These are phyloP conservation scores for Brotula barbata DNA, from an alignment of 2,797 vertebrate genomes.

Conservation along the genomic window DNA sequence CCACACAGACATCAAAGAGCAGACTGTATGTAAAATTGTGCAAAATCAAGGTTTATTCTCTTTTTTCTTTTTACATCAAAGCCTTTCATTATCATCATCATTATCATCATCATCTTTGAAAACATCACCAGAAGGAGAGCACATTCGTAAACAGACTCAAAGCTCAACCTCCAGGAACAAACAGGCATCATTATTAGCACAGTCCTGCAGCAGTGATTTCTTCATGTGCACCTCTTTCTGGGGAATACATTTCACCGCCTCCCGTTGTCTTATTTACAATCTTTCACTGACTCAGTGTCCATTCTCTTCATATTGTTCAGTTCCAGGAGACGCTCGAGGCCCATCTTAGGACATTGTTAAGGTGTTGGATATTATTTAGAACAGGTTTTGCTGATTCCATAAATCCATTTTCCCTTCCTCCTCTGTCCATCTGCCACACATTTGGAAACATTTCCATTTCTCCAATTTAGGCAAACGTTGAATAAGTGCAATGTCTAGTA, in stretches of 20 bases:
- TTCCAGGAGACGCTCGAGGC: constrained; percentile 49
- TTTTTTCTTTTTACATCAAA: constrained; percentile 42
- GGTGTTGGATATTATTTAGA: constrained; percentile 41
- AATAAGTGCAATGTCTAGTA: constrained; percentile 76
- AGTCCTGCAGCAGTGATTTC: constrained; percentile 42
- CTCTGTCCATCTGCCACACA: constrained; percentile 29
- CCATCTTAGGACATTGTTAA: constrained; percentile 46
- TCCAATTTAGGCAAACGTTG: constrained; percentile 68
- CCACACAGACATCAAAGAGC: constrained; percentile 45
- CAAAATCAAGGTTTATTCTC: constrained; percentile 82
- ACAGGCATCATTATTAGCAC: constrained; percentile 54
- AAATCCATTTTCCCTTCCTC: constrained; percentile 26
- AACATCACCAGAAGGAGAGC: constrained; percentile 57
- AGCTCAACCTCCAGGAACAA: constrained; percentile 48
- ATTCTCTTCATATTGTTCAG: constrained; percentile 39
- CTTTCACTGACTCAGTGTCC: constrained; percentile 41
- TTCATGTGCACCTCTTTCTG: constrained; percentile 49
- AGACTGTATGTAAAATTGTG: constrained; percentile 77
- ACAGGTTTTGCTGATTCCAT: constrained; percentile 37
- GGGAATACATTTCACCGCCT: constrained; percentile 52
- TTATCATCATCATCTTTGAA: constrained; percentile 62
- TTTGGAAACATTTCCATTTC: constrained; percentile 48
- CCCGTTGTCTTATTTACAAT: constrained; percentile 64
- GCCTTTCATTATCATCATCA: constrained; percentile 51
- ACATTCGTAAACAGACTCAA: constrained; percentile 50